phyloP scores from a whole-genome alignment of 2,113 vertebrate genomes.

The Pardalotus punctatus region DNA sequence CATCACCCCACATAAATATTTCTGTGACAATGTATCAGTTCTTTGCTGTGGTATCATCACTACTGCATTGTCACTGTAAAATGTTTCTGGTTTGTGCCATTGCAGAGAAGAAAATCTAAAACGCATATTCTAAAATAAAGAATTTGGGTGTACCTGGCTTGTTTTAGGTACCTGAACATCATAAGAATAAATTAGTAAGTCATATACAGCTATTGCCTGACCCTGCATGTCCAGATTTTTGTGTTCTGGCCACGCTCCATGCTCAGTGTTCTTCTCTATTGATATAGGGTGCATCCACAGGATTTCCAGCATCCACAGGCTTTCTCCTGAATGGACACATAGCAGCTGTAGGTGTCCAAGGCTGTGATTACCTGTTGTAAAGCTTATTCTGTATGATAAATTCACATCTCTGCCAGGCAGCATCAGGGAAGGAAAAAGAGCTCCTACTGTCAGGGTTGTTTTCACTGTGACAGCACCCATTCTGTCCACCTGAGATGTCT shows the following conservation, averaged over 20 bases:
- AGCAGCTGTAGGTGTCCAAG: background rate
- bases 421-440: background rate
- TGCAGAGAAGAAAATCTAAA: background rate
- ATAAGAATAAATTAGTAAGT: background rate
- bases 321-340: background rate
- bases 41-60: background rate
- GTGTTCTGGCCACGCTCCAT: background rate
- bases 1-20: background rate
- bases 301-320: background rate
- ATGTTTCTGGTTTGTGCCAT: background rate
- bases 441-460: background rate
- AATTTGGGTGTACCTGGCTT: background rate
- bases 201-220: background rate
- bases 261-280: background rate
- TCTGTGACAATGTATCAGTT: background rate
- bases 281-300: accelerated
- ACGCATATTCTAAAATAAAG: background rate
- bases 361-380: background rate
- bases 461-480: background rate
- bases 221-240: background rate
- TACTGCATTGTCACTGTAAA: background rate
- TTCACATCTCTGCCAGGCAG: background rate
- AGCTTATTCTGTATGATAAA: background rate
- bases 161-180: background rate
- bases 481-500: background rate